Evolutionary conservation across 2,888 invertebrate genomes (phyloP).

Genomic region (Chalcosyrphus nemorum): DNA sequence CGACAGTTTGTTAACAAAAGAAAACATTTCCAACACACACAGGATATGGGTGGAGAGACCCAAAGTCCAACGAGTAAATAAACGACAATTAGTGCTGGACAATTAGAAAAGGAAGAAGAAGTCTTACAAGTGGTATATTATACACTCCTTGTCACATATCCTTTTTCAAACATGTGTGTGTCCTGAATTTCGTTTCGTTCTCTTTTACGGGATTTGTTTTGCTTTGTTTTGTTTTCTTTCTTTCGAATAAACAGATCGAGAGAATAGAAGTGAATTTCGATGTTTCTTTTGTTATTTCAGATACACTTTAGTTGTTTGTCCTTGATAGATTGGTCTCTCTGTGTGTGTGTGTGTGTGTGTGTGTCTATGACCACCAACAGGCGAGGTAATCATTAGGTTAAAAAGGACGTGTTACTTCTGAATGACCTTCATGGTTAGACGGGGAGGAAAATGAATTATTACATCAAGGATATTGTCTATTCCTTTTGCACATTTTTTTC

Average conservation of each 20-base stretch:
- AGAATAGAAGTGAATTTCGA: not conserved
- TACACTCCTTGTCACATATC: constrained; percentile 13
- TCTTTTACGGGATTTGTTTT: not conserved
- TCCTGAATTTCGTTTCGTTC: not conserved
- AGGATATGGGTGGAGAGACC: constrained; percentile 35
- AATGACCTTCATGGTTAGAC: constrained; percentile 13
- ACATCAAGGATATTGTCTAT: not conserved
- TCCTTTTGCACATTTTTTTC: not conserved
- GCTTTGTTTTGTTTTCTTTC: not conserved
- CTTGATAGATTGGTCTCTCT: constrained; percentile 51
- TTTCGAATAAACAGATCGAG: not conserved
- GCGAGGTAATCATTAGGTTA: constrained; percentile 9
- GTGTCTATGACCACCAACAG: constrained; percentile 30
- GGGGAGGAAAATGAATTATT: not conserved
- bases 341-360: no score
- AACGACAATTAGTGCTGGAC: constrained; percentile 56
- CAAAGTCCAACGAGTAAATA: constrained; percentile 47
- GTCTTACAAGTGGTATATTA: constrained; percentile 35
- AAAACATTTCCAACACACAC: constrained; percentile 33
- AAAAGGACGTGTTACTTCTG: not conserved
- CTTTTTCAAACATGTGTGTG: constrained; percentile 6
- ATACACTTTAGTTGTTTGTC: constrained; percentile 4
- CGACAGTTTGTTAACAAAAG: constrained; percentile 20
- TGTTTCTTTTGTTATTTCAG: constrained; percentile 1
- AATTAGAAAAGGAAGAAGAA: constrained; percentile 42